Base-by-base conservation (phyloP, 2,888 invertebrate species). In the Amphipoea oculea region DNA sequence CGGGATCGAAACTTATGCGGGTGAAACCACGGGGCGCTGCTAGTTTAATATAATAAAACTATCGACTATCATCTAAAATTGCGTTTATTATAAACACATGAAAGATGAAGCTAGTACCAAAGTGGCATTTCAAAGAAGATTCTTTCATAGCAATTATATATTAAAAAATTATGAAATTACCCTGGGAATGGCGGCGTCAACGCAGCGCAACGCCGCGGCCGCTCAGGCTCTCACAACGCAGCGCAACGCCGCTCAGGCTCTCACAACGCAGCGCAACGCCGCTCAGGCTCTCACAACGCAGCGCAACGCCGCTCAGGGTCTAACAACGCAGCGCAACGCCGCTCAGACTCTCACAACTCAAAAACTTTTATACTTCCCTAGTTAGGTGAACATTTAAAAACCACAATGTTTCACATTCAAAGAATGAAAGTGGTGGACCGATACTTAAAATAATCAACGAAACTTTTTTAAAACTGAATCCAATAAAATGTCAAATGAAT, bases 71-170 rank as follows among this genome's bases (percentile, higher is more conserved):
- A 36, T 17, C 17, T 29, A 29, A 29, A 45, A n/a, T 36, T 29
- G 20, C 70, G 20, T 17, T 17, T 36, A 17, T 9, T 14, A 14
- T 36, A 45, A 57, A 77, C 5, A 20, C 65, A 66, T 36, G 65
- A 66, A 78, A 78, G 9, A 66, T 66, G 7, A 60, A 29, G 29
- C 45, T 45, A 42, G 14, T 65, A 77, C 48, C 73, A 65, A 82
- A 69, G 66, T 23, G 36, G 11, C 1, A 63, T 57, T 73, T 69
- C 51, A 29, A 69, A 83, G 45, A 36, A 68, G n/a, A 29, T 29
- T 77, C 17, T 51, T 76, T 76, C 4, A 12, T 36, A 76, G n/a
- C 0, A 51, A 1, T 68, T 63, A n/a, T 67, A 54, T 62, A 54
- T 67, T 80, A 45, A n/a, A 45, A 60, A 36, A 36, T 36, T 6